A percentile compares a stretch with the other conserved stretches of the same genome.
phyloP scores from a whole-genome alignment of 2,113 vertebrate genomes.

The Cathartes aura region DNA sequence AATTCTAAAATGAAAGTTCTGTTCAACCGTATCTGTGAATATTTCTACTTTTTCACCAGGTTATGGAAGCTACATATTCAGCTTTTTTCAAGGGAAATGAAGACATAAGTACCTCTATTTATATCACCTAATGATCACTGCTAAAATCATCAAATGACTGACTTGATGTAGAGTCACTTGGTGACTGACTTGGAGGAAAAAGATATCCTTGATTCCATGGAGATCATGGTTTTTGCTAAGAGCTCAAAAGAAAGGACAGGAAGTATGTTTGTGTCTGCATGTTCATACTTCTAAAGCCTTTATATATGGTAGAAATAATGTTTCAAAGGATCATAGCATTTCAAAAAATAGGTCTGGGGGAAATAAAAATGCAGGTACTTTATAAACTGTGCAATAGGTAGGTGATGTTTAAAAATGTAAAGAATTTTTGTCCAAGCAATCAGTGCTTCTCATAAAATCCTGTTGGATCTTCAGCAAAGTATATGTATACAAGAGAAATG shows the following conservation, averaged over 20 bases:
- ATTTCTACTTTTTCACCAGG: not conserved
- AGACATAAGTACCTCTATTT: not conserved
- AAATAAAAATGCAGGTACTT: not conserved
- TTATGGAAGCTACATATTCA: fast-evolving
- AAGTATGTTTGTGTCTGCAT: fast-evolving
- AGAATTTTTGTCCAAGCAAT: not conserved
- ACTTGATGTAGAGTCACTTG: not conserved
- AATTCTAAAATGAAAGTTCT: not conserved
- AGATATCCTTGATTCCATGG: not conserved
- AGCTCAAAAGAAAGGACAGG: not conserved
- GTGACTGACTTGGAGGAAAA: not conserved
- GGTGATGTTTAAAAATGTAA: not conserved
- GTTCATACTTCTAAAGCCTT: not conserved
- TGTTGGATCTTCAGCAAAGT: not conserved
- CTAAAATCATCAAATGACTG: not conserved
- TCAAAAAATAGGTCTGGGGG: not conserved
- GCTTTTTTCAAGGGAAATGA: not conserved
- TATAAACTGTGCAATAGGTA: not conserved
- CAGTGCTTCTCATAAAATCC: not conserved
- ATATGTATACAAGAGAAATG: not conserved
- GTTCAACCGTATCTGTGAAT: not conserved
- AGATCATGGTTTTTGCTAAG: not conserved
- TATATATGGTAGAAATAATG: not conserved
- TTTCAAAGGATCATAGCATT: not conserved
- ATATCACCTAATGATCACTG: not conserved